Conservation (phyloP, 2,888 invertebrate species). For the Apamea anceps region DNA sequence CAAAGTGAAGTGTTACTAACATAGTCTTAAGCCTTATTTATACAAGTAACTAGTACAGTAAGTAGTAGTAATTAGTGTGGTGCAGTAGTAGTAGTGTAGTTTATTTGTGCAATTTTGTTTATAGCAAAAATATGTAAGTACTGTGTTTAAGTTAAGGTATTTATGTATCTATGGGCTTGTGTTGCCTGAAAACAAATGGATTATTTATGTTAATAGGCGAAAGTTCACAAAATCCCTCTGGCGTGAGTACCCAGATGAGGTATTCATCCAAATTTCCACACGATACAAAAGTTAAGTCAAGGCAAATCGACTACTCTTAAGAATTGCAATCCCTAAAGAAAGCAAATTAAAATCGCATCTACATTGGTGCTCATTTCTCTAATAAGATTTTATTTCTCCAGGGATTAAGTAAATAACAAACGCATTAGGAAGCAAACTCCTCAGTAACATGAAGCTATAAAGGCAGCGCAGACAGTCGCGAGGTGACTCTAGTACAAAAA, state of each 20-base stretch:
- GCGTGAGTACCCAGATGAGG: no score
- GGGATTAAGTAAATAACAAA: constrained; percentile 19
- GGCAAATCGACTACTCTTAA: neutral
- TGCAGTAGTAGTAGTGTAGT: no score
- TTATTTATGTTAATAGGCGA: no score
- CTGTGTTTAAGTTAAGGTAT: no score
- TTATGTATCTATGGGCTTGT: no score
- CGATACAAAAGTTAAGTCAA: neutral
- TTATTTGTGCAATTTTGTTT: no score
- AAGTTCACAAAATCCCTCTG: neutral
- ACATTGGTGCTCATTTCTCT: constrained; percentile 18
- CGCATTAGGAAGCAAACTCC: constrained; percentile 26
- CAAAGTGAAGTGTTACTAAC: no score
- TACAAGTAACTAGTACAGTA: no score
- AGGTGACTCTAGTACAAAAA: neutral
- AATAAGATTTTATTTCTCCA: constrained; percentile 11
- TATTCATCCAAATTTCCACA: neutral
- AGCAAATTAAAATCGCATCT: constrained; percentile 31
- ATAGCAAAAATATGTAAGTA: no score
- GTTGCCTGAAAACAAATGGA: no score
- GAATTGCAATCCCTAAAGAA: neutral
- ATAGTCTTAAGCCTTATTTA: no score
- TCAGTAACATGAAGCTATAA: constrained; percentile 24
- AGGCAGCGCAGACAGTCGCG: neutral
- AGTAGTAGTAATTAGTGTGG: no score